These are phyloP conservation scores for Cryptosula pallasiana DNA, from an alignment of 2,888 invertebrate species.

Conservation along the genomic window DNA sequence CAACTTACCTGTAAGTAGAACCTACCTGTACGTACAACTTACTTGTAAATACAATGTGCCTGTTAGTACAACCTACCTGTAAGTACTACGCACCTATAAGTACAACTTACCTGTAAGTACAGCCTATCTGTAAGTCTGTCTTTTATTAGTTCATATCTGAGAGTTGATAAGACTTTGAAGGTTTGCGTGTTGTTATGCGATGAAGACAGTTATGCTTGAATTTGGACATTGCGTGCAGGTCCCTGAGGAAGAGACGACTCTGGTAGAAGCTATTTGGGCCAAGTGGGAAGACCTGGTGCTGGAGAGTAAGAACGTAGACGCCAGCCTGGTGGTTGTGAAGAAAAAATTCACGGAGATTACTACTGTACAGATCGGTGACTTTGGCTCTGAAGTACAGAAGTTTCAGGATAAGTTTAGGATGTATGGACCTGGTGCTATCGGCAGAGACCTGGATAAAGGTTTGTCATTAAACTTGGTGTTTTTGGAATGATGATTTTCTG, in stretches of 20 bases:
- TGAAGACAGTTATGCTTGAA: no score
- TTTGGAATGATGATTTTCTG: no score
- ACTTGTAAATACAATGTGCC: slow-evolving; percentile 55
- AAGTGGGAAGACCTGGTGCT: slow-evolving; percentile 51
- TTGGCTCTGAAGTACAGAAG: slow-evolving; percentile 60
- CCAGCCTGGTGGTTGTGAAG: slow-evolving; percentile 64
- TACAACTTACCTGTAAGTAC: no score
- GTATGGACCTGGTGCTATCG: slow-evolving; percentile 76
- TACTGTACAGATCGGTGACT: slow-evolving; percentile 67
- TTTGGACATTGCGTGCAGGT: no score
- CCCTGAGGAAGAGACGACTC: slow-evolving; percentile 43
- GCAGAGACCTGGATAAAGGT: slow-evolving; percentile 71
- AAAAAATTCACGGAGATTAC: slow-evolving; percentile 79
- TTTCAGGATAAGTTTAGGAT: slow-evolving; percentile 70
- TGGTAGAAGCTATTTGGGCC: slow-evolving; percentile 39
- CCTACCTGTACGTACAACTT: slow-evolving; percentile 60
- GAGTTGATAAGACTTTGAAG: no score
- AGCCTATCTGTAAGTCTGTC: no score
- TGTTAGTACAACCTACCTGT: slow-evolving; percentile 65
- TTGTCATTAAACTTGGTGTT: no score
- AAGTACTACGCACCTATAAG: slow-evolving; percentile 34
- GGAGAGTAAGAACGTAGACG: slow-evolving; percentile 54
- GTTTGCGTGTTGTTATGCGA: no score
- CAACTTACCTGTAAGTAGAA: slow-evolving; percentile 60
- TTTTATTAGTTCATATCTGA: no score